Base-by-base conservation (phyloP, 2,888 invertebrate species). In the Steinernema carpocapsae region DNA sequence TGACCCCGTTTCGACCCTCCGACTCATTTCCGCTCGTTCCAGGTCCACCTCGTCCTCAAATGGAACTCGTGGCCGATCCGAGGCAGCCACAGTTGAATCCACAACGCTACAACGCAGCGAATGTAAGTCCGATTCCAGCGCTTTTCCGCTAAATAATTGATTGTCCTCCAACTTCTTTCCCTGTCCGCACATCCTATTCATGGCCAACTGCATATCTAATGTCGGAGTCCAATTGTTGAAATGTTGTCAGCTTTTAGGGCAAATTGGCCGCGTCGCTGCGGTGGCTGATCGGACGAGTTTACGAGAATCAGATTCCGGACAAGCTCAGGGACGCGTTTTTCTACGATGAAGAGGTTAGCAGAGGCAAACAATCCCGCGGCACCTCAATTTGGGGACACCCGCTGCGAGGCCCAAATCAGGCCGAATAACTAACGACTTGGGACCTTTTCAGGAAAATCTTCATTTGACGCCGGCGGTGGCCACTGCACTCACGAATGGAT, bases 261-360 rank as follows among this genome's bases (percentile, higher is more conserved):
- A 87, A 87, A 78, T 76, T 86, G 56, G 82, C 79, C 17, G 84
- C 87, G 3, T 87, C 87, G 32, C 77, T 87, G 48, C 80, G 78
- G 76, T 87, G 87, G 87, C 78, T 87, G 59, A 84, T 87, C 64
- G 78, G 83, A 51, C 81, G 84, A 64, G 84, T 87, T 70, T 87
- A 83, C 76, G 84, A 73, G 26, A 77, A 77, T 64, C 83, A 85
- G 71, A 77, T 87, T 72, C 87, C 87, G 22, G 87, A 87, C 75
- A 82, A 82, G 74, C 77, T 86, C 32, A 74, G 78, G 19, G 78
- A 83, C 70, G 80, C 82, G 12, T 80, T 86, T n/a, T 75, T 75
- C 46, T 56, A 81, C 29, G 83, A 84, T 77, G 82, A 82, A 51
- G 78, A 84, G 78, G 86, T 84, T 43, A 73, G 70, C 24, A 24